phyloP scores from a whole-genome alignment of 2,797 vertebrate genomes.

The Eremophila alpestris region DNA sequence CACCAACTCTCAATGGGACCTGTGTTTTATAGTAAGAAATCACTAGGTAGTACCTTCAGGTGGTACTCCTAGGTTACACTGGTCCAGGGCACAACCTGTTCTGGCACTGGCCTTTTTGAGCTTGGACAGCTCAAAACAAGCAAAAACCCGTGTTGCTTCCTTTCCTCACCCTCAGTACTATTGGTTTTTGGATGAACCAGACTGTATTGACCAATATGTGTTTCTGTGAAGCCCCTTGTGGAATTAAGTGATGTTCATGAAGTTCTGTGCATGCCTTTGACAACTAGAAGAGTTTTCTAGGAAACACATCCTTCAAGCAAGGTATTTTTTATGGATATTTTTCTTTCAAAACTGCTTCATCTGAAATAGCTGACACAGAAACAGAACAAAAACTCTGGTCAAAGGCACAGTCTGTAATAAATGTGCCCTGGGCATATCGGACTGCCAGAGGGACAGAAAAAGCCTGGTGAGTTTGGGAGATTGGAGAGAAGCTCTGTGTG shows the following conservation, averaged over 20 bases:
- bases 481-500: background rate
- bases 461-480: background rate
- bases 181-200: slow-evolving; percentile 7
- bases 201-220: background rate
- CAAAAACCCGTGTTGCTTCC: background rate
- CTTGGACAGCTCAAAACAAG: background rate
- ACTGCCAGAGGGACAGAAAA: background rate
- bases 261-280: slow-evolving; percentile 28
- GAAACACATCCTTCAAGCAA: slow-evolving; percentile 23
- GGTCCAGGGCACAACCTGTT: background rate
- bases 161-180: background rate
- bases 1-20: background rate
- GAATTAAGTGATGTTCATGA: background rate
- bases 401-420: background rate
- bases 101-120: background rate
- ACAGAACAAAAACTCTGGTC: background rate
- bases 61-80: background rate
- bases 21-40: background rate
- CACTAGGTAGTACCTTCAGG: background rate
- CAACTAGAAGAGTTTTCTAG: slow-evolving; percentile 30
- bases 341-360: background rate
- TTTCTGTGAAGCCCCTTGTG: background rate
- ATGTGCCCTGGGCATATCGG: background rate
- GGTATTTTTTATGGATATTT: background rate
- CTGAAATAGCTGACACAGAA: background rate